phyloP scores from a whole-genome alignment of 2,888 invertebrate genomes.

The Cataglyphis livida region DNA sequence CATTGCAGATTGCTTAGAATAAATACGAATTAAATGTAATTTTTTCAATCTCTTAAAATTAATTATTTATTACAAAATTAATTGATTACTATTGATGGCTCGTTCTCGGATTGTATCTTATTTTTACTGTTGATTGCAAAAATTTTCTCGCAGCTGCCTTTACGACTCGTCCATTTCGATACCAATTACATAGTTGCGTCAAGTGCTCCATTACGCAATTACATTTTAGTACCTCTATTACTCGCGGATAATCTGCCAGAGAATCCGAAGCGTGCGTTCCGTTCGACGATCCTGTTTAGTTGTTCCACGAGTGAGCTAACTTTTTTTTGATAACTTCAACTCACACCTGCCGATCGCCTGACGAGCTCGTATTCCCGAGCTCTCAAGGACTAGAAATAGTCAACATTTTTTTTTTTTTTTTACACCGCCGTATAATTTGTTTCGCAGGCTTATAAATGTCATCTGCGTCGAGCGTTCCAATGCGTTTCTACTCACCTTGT shows the following conservation, averaged over 20 bases:
- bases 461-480: constrained; percentile 71
- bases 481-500: constrained; percentile 59
- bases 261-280: constrained; percentile 48
- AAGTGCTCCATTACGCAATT: constrained; percentile 36
- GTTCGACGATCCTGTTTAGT: constrained; percentile 59
- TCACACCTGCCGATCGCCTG: constrained; percentile 76
- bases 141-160: neutral
- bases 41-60: constrained; percentile 9
- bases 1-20: neutral
- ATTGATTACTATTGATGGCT: neutral
- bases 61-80: neutral
- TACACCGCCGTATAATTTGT: constrained; percentile 77
- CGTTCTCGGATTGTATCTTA: neutral
- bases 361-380: constrained; percentile 49
- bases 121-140: neutral
- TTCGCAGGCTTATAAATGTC: constrained; percentile 77
- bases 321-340: constrained; percentile 73
- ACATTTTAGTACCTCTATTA: constrained; percentile 20
- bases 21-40: neutral
- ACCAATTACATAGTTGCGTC: constrained; percentile 32
- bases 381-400: constrained; percentile 79
- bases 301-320: constrained; percentile 29
- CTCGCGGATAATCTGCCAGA: constrained; percentile 38
- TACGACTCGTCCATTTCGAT: constrained; percentile 2
- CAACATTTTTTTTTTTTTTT: constrained; percentile 64